Conservation (phyloP, 2,797 vertebrate species). For the Anguilla anguilla region DNA sequence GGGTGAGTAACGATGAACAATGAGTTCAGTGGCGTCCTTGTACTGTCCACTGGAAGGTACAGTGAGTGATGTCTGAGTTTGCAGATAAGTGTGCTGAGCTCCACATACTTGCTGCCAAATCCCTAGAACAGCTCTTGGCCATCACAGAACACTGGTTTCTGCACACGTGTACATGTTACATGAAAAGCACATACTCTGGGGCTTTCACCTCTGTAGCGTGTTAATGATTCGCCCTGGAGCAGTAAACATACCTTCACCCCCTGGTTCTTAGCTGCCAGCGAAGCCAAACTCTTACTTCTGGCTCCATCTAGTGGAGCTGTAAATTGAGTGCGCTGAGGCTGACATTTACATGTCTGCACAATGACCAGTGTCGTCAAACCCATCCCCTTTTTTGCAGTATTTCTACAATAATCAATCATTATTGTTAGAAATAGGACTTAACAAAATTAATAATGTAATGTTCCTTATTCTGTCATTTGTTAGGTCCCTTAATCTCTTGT, state of each 20-base stretch:
- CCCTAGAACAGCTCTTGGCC: constrained; percentile 8
- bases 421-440: not conserved
- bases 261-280: not conserved
- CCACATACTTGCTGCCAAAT: not conserved
- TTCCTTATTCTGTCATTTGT: constrained; percentile 12
- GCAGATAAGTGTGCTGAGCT: not conserved
- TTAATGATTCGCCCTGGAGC: constrained; percentile 7
- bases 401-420: not conserved
- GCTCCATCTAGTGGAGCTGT: not conserved
- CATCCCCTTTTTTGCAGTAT: not conserved
- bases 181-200: not conserved
- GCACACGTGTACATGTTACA: constrained; percentile 12
- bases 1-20: not conserved
- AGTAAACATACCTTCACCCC: not conserved
- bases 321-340: not conserved
- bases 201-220: constrained; percentile 14
- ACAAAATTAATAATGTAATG: not conserved
- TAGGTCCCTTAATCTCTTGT: not conserved
- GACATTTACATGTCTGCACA: not conserved
- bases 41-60: not conserved
- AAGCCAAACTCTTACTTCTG: not conserved
- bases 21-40: not conserved
- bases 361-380: not conserved
- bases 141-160: not conserved
- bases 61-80: not conserved